Percentiles rank a stretch among this genome's conserved stretches.
Conservation (phyloP, 2,797 vertebrate species). For the Taenioides sp. region DNA sequence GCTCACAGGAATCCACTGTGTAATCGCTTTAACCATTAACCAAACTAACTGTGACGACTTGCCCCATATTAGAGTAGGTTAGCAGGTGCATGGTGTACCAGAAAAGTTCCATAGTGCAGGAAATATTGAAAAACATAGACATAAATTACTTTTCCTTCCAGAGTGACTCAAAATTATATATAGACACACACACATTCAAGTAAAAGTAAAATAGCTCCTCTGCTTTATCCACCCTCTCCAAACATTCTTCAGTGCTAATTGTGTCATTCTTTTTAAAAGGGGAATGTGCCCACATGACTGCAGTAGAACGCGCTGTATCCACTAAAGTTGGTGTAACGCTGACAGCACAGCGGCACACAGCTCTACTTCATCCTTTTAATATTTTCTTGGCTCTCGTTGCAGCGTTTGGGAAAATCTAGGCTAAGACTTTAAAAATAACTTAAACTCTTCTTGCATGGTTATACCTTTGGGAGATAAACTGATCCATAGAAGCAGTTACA, state of each 20-base stretch:
- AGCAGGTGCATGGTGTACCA: too few relatives aligned
- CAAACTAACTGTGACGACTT: too few relatives aligned
- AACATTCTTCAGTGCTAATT: constrained; percentile 30
- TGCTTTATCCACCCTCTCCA: neutral
- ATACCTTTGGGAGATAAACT: too few relatives aligned
- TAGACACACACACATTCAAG: too few relatives aligned
- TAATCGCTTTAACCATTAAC: too few relatives aligned
- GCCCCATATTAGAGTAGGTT: too few relatives aligned
- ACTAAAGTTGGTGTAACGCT: constrained; percentile 42
- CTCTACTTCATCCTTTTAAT: constrained; percentile 51
- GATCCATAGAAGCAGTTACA: constrained; percentile 23
- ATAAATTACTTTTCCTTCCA: too few relatives aligned
- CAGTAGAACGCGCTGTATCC: constrained; percentile 32
- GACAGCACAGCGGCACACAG: constrained; percentile 45
- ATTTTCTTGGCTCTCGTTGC: constrained; percentile 50
- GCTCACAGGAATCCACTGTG: too few relatives aligned
- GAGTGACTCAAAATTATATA: too few relatives aligned
- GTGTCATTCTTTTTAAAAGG: constrained; percentile 14
- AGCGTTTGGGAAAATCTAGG: constrained; percentile 54
- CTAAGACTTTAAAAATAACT: constrained; percentile 53
- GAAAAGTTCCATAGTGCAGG: too few relatives aligned
- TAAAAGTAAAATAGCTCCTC: neutral
- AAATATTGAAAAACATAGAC: too few relatives aligned
- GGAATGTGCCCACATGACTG: constrained; percentile 33
- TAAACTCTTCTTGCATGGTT: constrained; percentile 27